Evolutionary conservation across 2,888 invertebrate genomes (phyloP), one percentile per base, ranked within the genome.

Genomic region (Drosophila phalerata): DNA sequence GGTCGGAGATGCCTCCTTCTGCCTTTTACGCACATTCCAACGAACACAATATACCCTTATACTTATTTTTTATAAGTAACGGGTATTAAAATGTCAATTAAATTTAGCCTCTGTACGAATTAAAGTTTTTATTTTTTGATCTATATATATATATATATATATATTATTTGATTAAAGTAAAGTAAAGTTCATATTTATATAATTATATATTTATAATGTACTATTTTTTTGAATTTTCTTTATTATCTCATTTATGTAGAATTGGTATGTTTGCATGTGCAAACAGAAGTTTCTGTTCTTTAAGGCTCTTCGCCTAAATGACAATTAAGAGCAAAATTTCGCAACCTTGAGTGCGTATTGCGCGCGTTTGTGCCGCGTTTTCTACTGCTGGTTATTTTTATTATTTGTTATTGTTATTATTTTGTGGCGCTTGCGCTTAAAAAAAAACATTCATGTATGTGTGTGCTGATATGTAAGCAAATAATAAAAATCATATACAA

Each of bases 401-500:
- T 63, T 49, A 63, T 73, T 73, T 73, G 73, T 73, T 73, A 68
- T 69, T 73, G 53, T 68, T 68, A 72, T 61, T 72, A 43, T 68
- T 73, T 73, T 73, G 69, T 62, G 69, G 73, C 57, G 73, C 63
- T 73, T 69, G 73, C 69, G 73, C 73, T 68, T 71, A 48, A 47
- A 32, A 11, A 11, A 34, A 19, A 38, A 34, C 19, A 34, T 32
- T n/a, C 42, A 22, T 51, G 25, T 52, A 17, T 53, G 30, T 62
- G 30, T 62, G 32, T 43, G 34, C 40, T 34, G 48, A 53, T 69
- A 49, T 69, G 69, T 69, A 73, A 73, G 73, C 74, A 73, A 73
- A 73, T 60, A 73, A 45, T 51, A 49, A 28, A 68, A 63, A 58
- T 49, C 42, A 34, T 49, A 45, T 37, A 55, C 37, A 68, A 73